Base-by-base conservation (phyloP, 2,113 vertebrate genomes). In the Rhinolophus sinicus region DNA sequence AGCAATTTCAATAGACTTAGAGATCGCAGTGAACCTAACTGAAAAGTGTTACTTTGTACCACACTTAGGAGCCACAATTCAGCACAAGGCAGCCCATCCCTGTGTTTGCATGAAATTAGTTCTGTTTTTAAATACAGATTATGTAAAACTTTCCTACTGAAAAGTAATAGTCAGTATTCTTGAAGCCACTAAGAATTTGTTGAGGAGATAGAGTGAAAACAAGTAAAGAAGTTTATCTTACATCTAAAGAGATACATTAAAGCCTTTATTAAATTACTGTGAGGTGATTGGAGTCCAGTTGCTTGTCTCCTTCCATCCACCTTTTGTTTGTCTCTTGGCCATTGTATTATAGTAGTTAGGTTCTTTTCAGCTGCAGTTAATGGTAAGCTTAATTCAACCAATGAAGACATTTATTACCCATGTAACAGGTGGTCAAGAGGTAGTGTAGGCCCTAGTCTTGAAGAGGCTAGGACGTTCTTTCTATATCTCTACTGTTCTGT, bases 1-100 rank as follows among this genome's bases (percentile, higher is more conserved):
- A 97, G 47, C 72, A 77, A 67, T 80, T 97, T 96, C 38, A 78
- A 22, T 87, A 40, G 52, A 87, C 52, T 78, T 88, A 78, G 38
- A 54, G 69, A 90, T 67, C 38, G 83, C 28, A 60, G 28, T 4
- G 50, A 69, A 76, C 9, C 54, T 96, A 96, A 91, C 73, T 84
- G 94, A 88, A 58, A 88, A 72, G 44, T 56, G 85, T 72, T 30
- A 14, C 38, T 33, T 30, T 70, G 50, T 73, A 47, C 24, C n/a
- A 40, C 13, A 14, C 38, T 86, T 19, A 86, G 65, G 56, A 94
- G 24, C 21, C 2, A 8, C 33, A 33, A 18, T 88, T 92, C 28
- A 80, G 47, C 30, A 85, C 18, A 93, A 44, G 26, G n/a, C 54
- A 78, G 56, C 38, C 50, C 30, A 35, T 91, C 19, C n/a, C 64